A percentile compares a stretch with the other conserved stretches of the same genome.
Conservation (phyloP, 2,888 invertebrate genomes). For the Hybos culiciformis region DNA sequence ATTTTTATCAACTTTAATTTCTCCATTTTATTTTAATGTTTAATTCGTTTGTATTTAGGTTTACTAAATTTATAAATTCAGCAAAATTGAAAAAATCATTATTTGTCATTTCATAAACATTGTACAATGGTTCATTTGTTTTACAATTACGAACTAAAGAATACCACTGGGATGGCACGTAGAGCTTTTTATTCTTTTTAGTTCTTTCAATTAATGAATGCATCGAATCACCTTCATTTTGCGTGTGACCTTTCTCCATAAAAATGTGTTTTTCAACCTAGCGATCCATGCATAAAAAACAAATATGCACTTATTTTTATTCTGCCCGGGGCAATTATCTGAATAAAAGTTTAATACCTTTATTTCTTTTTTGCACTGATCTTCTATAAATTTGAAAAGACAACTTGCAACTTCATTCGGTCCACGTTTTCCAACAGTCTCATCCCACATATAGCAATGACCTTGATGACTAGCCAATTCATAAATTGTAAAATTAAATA, state of each 20-base stretch:
- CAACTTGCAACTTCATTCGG: constrained; percentile 18
- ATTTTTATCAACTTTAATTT: too few species aligned
- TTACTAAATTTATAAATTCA: constrained; percentile 12
- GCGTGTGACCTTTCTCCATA: constrained; percentile 13
- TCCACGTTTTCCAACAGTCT: constrained; percentile 16
- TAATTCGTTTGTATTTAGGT: constrained; percentile 14
- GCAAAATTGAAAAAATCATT: constrained; percentile 14
- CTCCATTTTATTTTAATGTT: background rate
- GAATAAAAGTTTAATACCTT: constrained; percentile 12
- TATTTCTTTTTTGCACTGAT: constrained; percentile 1
- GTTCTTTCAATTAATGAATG: constrained; percentile 16
- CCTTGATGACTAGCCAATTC: constrained; percentile 11
- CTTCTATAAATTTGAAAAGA: constrained; percentile 12
- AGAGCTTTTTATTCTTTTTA: constrained; percentile 11
- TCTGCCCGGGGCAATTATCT: too few species aligned
- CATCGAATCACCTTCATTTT: constrained; percentile 15
- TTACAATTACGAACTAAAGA: constrained; percentile 7
- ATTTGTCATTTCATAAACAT: constrained; percentile 10
- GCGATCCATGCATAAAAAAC: constrained; percentile 7
- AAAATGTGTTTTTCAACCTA: constrained; percentile 13
- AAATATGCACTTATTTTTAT: constrained; percentile 12
- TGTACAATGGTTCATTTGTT: constrained; percentile 7
- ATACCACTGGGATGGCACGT: constrained; percentile 9
- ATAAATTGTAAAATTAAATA: too few species aligned
- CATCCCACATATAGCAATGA: constrained; percentile 18